A percentile compares a stretch with the other conserved stretches of the same genome.
Evolutionary conservation across 2,888 invertebrate species (phyloP).

Genomic region (Epistrophe eligans): DNA sequence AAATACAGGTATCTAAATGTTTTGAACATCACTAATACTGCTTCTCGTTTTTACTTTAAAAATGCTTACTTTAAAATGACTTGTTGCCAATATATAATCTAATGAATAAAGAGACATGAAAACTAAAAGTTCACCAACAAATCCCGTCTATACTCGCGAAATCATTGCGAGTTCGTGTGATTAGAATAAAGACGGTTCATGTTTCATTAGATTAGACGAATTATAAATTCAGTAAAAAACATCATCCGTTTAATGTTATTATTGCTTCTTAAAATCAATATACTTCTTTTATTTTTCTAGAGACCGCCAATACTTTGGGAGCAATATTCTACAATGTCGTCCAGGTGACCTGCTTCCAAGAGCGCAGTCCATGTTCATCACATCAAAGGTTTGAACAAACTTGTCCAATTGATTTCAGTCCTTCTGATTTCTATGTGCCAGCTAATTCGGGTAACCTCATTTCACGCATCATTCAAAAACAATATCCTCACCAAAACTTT

Average conservation of each 20-base stretch:
- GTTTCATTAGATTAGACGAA: too few species aligned
- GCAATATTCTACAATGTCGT: constrained; percentile 90
- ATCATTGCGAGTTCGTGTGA: too few species aligned
- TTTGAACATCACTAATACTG: neutral
- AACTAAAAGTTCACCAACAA: too few species aligned
- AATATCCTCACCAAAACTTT: constrained; percentile 78
- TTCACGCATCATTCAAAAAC: constrained; percentile 78
- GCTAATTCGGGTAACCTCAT: constrained; percentile 80
- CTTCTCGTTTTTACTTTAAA: too few species aligned
- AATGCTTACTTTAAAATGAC: too few species aligned
- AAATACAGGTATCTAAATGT: constrained; percentile 84
- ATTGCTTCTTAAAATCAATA: neutral
- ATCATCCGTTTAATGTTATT: neutral
- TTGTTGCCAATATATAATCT: too few species aligned
- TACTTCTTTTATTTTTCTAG: constrained; percentile 77
- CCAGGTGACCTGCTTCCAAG: constrained; percentile 89
- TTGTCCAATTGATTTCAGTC: constrained; percentile 80
- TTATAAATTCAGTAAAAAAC: too few species aligned
- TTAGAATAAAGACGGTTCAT: too few species aligned
- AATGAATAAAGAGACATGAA: too few species aligned
- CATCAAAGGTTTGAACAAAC: constrained; percentile 86
- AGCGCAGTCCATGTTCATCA: constrained; percentile 87
- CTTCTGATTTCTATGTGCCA: constrained; percentile 82
- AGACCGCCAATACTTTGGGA: constrained; percentile 89
- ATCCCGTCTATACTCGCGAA: too few species aligned